phyloP scores from a whole-genome alignment of 1,140 invertebrate species.

The Mya arenaria region DNA sequence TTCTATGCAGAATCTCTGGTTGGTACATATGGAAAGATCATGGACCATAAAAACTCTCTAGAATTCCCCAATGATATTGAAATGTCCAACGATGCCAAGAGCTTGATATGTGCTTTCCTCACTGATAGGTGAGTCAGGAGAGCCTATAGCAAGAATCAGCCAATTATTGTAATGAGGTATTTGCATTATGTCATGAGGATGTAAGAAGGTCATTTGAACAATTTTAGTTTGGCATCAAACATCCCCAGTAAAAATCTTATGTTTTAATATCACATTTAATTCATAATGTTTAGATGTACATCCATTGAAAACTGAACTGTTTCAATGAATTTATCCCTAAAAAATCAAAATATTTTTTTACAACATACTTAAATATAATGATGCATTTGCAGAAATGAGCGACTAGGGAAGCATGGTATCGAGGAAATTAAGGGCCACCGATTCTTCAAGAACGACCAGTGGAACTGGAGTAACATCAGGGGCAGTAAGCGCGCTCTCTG shows the following conservation, averaged over 20 bases:
- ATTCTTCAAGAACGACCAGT: constrained; percentile 98
- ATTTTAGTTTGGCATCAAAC: too few species aligned
- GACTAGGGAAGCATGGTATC: constrained; percentile 96
- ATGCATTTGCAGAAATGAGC: constrained; percentile 87
- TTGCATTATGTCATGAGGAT: too few species aligned
- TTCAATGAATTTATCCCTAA: too few species aligned
- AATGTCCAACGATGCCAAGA: constrained; percentile 95
- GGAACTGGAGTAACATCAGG: constrained; percentile 98
- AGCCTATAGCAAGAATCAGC: too few species aligned
- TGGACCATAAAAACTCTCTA: constrained; percentile 98
- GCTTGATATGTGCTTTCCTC: constrained; percentile 95
- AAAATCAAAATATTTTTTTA: too few species aligned
- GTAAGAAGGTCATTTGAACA: too few species aligned
- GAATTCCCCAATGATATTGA: constrained; percentile 97
- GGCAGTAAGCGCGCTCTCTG: constrained; percentile 76
- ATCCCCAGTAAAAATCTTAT: too few species aligned
- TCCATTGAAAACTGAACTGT: too few species aligned
- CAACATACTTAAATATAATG: too few species aligned
- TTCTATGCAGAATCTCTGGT: constrained; percentile 99
- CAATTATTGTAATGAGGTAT: too few species aligned
- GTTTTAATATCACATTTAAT: too few species aligned
- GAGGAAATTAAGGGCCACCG: constrained; percentile 97
- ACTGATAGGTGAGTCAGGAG: constrained; percentile 87
- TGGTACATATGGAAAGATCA: constrained; percentile 99
- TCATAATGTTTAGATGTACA: too few species aligned